phyloP scores from a whole-genome alignment of 1,140 invertebrate genomes.

The Hycleus phaleratus region DNA sequence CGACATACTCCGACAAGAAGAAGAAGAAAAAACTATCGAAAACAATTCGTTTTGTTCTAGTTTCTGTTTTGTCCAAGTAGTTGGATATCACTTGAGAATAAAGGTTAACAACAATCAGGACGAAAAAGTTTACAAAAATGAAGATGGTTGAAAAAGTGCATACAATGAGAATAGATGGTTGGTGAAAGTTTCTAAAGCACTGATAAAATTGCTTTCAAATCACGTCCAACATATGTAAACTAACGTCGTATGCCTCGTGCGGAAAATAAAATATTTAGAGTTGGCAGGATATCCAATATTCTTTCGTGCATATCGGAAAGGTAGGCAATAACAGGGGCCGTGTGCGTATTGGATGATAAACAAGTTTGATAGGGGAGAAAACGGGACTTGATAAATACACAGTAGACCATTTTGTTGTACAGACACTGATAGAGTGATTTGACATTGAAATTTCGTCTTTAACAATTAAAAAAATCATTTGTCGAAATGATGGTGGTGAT shows the following conservation, averaged over 20 bases:
- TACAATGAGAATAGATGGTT: not conserved
- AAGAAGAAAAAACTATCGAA: too few relatives aligned
- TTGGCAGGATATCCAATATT: slow-evolving; percentile 33
- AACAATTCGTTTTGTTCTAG: too few relatives aligned
- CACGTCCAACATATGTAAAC: slow-evolving; percentile 35
- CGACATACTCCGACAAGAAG: not conserved
- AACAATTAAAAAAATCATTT: too few relatives aligned
- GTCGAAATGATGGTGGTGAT: too few relatives aligned
- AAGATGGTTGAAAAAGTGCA: not conserved
- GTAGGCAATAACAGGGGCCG: slow-evolving; percentile 28
- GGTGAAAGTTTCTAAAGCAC: not conserved
- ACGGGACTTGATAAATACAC: too few relatives aligned
- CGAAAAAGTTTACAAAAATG: slow-evolving; percentile 5
- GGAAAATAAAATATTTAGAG: slow-evolving; percentile 34
- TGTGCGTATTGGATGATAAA: slow-evolving; percentile 28
- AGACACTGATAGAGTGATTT: too few relatives aligned
- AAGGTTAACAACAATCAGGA: slow-evolving; percentile 8
- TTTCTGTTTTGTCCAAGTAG: not conserved
- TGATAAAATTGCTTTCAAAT: slow-evolving; percentile 31
- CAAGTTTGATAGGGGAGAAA: not conserved
- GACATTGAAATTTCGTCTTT: too few relatives aligned
- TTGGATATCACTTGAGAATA: slow-evolving; percentile 1
- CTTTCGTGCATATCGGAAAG: slow-evolving; percentile 30
- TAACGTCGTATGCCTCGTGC: slow-evolving; percentile 25
- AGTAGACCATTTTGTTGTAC: too few relatives aligned